Conservation (phyloP, 2,797 vertebrate genomes). For the Pelodytes ibericus region DNA sequence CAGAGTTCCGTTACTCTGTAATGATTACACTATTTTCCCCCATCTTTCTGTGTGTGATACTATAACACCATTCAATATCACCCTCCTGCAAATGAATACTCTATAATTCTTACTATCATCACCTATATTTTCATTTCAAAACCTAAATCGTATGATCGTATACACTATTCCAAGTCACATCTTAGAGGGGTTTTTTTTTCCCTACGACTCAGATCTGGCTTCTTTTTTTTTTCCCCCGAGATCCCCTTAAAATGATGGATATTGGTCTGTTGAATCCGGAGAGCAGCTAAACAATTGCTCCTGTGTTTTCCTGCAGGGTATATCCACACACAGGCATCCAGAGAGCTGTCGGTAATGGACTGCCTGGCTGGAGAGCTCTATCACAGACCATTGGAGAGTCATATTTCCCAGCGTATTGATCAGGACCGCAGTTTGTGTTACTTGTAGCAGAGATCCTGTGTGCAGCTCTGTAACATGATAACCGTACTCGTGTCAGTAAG, state of each 20-base stretch:
- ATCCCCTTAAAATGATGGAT: slow-evolving; percentile 59
- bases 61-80: no score
- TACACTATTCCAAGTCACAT: not conserved
- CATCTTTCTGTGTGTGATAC: no score
- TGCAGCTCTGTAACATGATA: slow-evolving; percentile 98
- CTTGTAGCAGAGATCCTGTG: slow-evolving; percentile 80
- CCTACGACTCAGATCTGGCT: slow-evolving; percentile 1
- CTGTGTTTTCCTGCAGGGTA: slow-evolving; percentile 72
- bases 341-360: slow-evolving; percentile 83
- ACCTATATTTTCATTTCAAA: no score
- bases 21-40: no score
- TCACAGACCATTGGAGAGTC: slow-evolving; percentile 83
- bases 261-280: slow-evolving; percentile 70
- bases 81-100: no score
- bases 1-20: no score
- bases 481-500: slow-evolving; percentile 95
- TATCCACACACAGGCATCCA: slow-evolving; percentile 66
- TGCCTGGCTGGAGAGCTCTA: slow-evolving; percentile 89
- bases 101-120: no score
- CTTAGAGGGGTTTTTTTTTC: slow-evolving; percentile 20
- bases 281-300: slow-evolving; percentile 72
- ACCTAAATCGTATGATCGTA: no score
- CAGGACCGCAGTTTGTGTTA: slow-evolving; percentile 78
- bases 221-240: not conserved
- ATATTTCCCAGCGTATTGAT: slow-evolving; percentile 94